Base-by-base conservation (phyloP, 2,888 invertebrate genomes). In the Eueremaeus valkanovi region DNA sequence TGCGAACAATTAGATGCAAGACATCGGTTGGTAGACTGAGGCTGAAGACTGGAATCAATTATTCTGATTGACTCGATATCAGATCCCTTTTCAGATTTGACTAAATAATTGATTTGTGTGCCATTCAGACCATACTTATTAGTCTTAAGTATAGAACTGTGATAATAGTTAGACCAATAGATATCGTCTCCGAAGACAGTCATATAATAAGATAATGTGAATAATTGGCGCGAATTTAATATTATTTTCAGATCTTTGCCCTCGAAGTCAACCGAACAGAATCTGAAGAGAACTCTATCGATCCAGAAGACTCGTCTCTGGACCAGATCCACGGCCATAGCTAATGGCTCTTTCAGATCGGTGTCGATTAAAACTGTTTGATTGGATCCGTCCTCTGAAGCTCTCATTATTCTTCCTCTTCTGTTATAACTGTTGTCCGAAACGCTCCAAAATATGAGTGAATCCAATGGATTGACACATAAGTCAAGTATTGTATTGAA, bases 141-240 rank as follows among this genome's bases (percentile, higher is more conserved):
- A 18, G 33, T 66, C 40, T 21, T 66, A 0, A 66, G 36, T 9
- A 66, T 13, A 8, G 66, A 66, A 18, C 11, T 21, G 21, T 40
- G 40, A 66, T 66, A 66, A 66, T 66, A 66, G 24, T 33, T 66
- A 21, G 66, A 66, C 66, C 66, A 66, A 36, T 21, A 66, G 18
- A 66, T 66, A n/a, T 66, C 40, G 9, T 66, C 66, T 21, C 66
- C 36, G n/a, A 36, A 66, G 2, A 66, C 9, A 9, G 21, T 31
- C 66, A 66, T 36, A 66, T 31, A 66, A 33, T 66, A 36, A 11
- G 66, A 36, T 18, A n/a, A 31, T n/a, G 36, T 6, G 36, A 66
- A 66, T 21, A 66, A 36, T 21, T 66, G 3, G 31, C n/a, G 9
- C 21, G 66, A 66, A 21, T 66, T 9, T 36, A 66, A n/a, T 21